These are phyloP conservation scores for Cryptophagus acutangulus DNA, from an alignment of 2,888 invertebrate genomes.

Conservation along the genomic window DNA sequence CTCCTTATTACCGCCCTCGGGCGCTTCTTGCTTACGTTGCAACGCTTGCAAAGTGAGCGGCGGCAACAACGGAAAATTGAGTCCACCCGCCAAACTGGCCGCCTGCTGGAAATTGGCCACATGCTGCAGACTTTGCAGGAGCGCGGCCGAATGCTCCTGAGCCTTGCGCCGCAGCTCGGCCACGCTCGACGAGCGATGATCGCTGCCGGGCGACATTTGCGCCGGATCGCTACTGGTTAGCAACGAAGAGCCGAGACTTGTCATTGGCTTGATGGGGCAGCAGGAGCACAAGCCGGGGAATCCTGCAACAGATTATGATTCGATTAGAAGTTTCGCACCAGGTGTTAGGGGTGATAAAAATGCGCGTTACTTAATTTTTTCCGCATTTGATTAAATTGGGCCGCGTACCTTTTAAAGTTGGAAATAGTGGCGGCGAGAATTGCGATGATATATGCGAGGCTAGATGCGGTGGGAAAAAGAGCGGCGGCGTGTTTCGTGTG, in stretches of 20 bases:
- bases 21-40: conserved; percentile 41
- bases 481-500: conserved; percentile 59
- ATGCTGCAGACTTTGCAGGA: conserved; percentile 68
- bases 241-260: conserved; percentile 38
- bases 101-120: conserved; percentile 59
- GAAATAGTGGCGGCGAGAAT: conserved; percentile 78
- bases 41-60: conserved; percentile 46
- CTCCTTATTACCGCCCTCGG: conserved; percentile 8
- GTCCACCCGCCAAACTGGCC: conserved; percentile 48
- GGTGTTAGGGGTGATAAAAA: too few relatives aligned
- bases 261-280: conserved; percentile 65
- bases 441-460: conserved; percentile 66
- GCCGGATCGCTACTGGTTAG: conserved; percentile 43
- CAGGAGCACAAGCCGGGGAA: conserved; percentile 77
- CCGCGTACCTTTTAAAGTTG: conserved; percentile 69
- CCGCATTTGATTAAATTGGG: not conserved
- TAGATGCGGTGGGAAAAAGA: conserved; percentile 80
- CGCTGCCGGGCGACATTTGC: conserved; percentile 48
- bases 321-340: not conserved
- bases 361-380: too few relatives aligned
- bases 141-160: conserved; percentile 89
- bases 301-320: conserved; percentile 48
- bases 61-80: conserved; percentile 52
- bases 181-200: conserved; percentile 79
- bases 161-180: conserved; percentile 89